Base-by-base conservation (phyloP, 2,113 vertebrate species). In the Oncorhynchus gorbuscha region DNA sequence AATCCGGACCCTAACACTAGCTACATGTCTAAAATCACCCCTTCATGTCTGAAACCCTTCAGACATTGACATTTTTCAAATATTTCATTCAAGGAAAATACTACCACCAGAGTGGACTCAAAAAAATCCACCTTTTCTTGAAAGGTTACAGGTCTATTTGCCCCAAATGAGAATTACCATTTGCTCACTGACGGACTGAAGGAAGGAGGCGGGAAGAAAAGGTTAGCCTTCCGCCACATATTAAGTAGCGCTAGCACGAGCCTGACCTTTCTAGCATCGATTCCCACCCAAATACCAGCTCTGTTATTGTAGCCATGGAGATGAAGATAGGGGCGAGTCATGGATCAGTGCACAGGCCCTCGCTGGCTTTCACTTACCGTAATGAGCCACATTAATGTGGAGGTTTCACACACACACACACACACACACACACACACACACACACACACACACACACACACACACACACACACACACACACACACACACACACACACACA, bases 261-360 rank as follows among this genome's bases (percentile, higher is more conserved):
- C 32, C 28, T 85, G 86, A 87, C 88, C 84, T 88, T 89, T 90
- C 45, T 58, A 76, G 49, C 75, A 81, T 77, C 72, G 62, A 76
- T 82, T 45, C 76, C 81, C 64, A 5, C 26, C 69, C 75, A 82
- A 83, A 89, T 82, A 90, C 72, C 83, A 79, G 73, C 73, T 80
- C 69, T 79, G 69, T 79, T 72, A 75, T 65, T 81, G 78, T 85
- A 84, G 86, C 79, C 79, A 62, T 7, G 35, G 74, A 79, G 79
- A 79, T 78, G 51, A 9, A 45, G 39, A 45, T 45, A 45, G 39
- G 59, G 35, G 55, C 77, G 18, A 26, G 32, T 39, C 39, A 71
- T 9, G 59, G 75, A 71, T 77, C 69, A 65, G 39, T 35, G 70
- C 79, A 85, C 77, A 67, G 35, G 59, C 72, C 68, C 67, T 11